Percentiles rank a stretch among this genome's conserved stretches.
Conservation (phyloP, 2,113 vertebrate species). For the Nyctibius bracteatus region DNA sequence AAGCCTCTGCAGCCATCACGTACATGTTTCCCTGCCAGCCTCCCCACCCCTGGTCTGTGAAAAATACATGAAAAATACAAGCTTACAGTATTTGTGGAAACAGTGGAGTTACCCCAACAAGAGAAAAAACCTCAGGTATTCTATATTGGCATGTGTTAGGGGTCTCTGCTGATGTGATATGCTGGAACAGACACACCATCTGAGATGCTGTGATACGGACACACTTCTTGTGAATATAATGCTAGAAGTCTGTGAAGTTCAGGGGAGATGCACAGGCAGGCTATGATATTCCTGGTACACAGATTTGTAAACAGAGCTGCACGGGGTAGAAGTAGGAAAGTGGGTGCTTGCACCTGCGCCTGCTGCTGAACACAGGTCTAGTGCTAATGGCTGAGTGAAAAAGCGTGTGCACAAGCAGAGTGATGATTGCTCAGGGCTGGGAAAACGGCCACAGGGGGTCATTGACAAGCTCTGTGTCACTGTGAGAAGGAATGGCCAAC, state of each 20-base stretch:
- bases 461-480: neutral
- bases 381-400: neutral
- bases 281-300: neutral
- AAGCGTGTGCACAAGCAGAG: too few relatives aligned
- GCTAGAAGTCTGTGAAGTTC: neutral
- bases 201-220: neutral
- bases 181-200: too few relatives aligned
- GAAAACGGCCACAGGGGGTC: accelerated
- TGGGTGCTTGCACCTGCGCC: neutral
- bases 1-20: neutral
- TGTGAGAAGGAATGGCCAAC: neutral
- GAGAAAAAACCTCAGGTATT: neutral
- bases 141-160: neutral
- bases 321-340: neutral
- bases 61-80: neutral
- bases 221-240: too few relatives aligned
- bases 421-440: accelerated
- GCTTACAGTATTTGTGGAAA: neutral
- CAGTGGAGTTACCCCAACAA: neutral
- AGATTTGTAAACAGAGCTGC: neutral
- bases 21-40: neutral
- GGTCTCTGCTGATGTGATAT: accelerated
- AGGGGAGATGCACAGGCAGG: neutral
- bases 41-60: neutral
- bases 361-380: neutral